Percentiles rank a stretch among this genome's conserved stretches.
Evolutionary conservation across 2,888 invertebrate genomes (phyloP).

Genomic region (Augiades crinisus): DNA sequence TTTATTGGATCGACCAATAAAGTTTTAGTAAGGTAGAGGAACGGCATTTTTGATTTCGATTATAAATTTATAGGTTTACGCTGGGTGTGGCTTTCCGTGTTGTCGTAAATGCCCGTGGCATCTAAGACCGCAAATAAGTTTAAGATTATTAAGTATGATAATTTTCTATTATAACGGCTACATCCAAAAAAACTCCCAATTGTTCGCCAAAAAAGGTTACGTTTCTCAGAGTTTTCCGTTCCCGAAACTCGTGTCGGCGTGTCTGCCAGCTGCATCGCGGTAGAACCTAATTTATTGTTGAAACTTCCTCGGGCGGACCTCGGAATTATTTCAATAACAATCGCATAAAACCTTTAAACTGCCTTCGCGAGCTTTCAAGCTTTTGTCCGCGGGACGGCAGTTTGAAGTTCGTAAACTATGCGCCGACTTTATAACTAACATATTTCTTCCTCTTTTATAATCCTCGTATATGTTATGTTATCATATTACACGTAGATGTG

Average conservation of each 20-base stretch:
- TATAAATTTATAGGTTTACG: too few relatives aligned
- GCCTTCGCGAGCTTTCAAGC: background rate
- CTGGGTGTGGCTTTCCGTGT: too few relatives aligned
- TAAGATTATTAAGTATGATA: too few relatives aligned
- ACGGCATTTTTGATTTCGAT: too few relatives aligned
- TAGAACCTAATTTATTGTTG: constrained; percentile 15
- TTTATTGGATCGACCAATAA: too few relatives aligned
- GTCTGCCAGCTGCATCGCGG: constrained; percentile 4
- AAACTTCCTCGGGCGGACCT: constrained; percentile 13
- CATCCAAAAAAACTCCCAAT: too few relatives aligned
- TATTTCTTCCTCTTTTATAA: background rate
- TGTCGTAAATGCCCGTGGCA: too few relatives aligned
- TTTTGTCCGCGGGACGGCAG: constrained; percentile 9
- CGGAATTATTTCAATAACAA: constrained; percentile 25
- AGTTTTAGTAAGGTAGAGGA: too few relatives aligned
- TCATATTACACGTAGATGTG: too few relatives aligned
- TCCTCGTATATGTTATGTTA: background rate
- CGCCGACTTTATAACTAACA: background rate
- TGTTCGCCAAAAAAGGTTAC: background rate
- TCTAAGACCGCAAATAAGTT: too few relatives aligned
- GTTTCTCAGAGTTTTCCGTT: background rate
- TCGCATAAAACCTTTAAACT: constrained; percentile 16
- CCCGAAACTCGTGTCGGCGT: background rate
- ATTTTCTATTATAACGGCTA: too few relatives aligned
- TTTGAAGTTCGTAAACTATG: constrained; percentile 2